Evolutionary conservation across 2,888 invertebrate species (phyloP), one percentile per base, ranked within the genome.

Genomic region (Linyphia triangularis): DNA sequence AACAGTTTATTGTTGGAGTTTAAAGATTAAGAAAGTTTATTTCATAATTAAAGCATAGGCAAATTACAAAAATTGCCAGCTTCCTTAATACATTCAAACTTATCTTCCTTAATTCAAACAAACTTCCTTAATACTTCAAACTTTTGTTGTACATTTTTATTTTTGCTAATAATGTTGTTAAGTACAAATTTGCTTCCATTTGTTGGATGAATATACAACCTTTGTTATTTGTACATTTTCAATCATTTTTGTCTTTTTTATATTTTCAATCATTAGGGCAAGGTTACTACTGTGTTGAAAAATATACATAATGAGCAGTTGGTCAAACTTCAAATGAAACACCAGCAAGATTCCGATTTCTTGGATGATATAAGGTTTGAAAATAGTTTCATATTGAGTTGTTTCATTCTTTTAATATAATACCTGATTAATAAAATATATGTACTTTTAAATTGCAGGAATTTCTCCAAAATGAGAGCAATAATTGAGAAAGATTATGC

Each of bases 401-500:
- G 75, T 33, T 57, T 10, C 16, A 2, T 51, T 26, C 24, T 73
- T 51, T 26, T n/a, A 7, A 26, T 51, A 7, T 51, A 51, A 26
- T 26, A 51, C 13, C n/a, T 0, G 10, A 22, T 72, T 30, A 40
- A 24, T 70, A 40, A 40, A 37, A 16, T 70, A 19, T 69, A 33
- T 30, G 5, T 75, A n/a, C n/a, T n/a, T 51, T 51, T 51, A n/a
- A 13, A 16, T 94, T 94, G 85, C 93, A 95, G 95, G 91, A 96
- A 96, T 91, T 98, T 97, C 93, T 96, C 96, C 91, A 95, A 97
- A 92, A 98, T 98, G 93, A 95, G 97, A 91, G 97, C 97, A 67
- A 95, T 97, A 89, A 96, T 98, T 91, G 98, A 98, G 93, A 98
- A 97, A 93, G 97, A 97, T 0, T 98, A 98, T 93, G 97, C 97